Conservation (phyloP, 2,888 invertebrate genomes). For the Drosophila limbata region DNA sequence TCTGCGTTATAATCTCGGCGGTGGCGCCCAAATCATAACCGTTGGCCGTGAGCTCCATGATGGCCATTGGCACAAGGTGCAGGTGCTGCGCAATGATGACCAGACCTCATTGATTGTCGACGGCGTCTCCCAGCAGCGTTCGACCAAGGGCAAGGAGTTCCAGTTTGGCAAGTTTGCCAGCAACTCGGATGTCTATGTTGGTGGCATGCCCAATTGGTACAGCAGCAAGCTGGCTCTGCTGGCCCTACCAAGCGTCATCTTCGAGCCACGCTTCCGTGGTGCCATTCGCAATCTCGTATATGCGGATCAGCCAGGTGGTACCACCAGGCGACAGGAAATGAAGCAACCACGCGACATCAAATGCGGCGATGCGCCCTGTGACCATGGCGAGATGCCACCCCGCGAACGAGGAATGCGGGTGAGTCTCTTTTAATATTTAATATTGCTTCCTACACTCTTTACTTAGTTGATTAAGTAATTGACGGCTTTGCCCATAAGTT, state of each 20-base stretch:
- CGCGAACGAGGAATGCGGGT: constrained; percentile 85
- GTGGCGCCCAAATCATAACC: constrained; percentile 95
- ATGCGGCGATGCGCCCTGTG: constrained; percentile 86
- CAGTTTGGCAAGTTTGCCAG: constrained; percentile 94
- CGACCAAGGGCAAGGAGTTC: constrained; percentile 94
- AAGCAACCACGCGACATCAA: constrained; percentile 92
- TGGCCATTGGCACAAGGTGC: constrained; percentile 96
- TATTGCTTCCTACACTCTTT: background rate
- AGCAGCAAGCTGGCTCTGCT: constrained; percentile 93
- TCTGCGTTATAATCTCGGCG: constrained; percentile 95
- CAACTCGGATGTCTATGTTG: constrained; percentile 97
- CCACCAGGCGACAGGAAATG: constrained; percentile 93
- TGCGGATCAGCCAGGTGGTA: constrained; percentile 92
- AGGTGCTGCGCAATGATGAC: constrained; percentile 92
- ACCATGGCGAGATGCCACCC: constrained; percentile 84
- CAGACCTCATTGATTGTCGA: constrained; percentile 95
- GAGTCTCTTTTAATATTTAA: constrained; percentile 44
- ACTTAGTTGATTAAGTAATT: background rate
- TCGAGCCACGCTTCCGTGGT: constrained; percentile 96
- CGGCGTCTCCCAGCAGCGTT: constrained; percentile 91
- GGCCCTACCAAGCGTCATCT: constrained; percentile 95
- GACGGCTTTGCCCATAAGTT: background rate
- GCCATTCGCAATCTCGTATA: constrained; percentile 96
- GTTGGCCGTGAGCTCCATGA: constrained; percentile 95
- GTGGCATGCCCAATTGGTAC: constrained; percentile 98